Percentiles rank a stretch among this genome's conserved stretches.
Conservation (phyloP, 2,797 vertebrate genomes). For the Loris lydekkerianus region DNA sequence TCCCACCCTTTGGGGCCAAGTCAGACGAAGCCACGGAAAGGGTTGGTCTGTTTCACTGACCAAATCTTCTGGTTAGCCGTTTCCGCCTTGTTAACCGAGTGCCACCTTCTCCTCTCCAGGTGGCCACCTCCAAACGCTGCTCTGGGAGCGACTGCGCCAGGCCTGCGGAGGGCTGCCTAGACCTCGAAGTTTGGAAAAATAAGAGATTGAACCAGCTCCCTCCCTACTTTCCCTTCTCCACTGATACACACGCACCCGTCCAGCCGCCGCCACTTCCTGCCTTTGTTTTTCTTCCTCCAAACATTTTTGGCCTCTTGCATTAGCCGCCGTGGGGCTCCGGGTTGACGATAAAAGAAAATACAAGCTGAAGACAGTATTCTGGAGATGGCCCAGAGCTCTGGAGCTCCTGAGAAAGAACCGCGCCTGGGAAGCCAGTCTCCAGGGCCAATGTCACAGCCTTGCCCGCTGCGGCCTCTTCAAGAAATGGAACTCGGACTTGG, state of each 20-base stretch:
- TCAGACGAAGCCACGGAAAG: slow-evolving; percentile 54
- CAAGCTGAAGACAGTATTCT: slow-evolving; percentile 65
- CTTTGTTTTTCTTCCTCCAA: slow-evolving; percentile 89
- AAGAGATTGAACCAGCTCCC: slow-evolving; percentile 81
- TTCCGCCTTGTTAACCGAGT: slow-evolving; percentile 27
- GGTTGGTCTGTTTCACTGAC: slow-evolving; percentile 65
- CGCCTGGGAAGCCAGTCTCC: slow-evolving; percentile 53
- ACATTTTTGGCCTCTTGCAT: slow-evolving; percentile 82
- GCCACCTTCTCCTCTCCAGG: slow-evolving; percentile 43
- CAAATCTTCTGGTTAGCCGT: slow-evolving; percentile 67
- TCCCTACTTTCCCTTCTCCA: slow-evolving; percentile 82
- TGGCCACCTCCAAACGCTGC: slow-evolving; percentile 71
- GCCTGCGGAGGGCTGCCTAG: slow-evolving; percentile 61
- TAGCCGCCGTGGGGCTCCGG: slow-evolving; percentile 66
- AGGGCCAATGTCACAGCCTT: slow-evolving; percentile 74
- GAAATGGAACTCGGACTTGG: slow-evolving; percentile 74
- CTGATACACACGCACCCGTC: slow-evolving; percentile 86
- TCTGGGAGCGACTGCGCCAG: not conserved
- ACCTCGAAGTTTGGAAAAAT: slow-evolving; percentile 86
- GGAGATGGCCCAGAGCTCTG: slow-evolving; percentile 54
- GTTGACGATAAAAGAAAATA: slow-evolving; percentile 78
- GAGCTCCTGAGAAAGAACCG: slow-evolving; percentile 73
- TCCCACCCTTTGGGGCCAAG: slow-evolving; percentile 48
- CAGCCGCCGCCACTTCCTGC: slow-evolving; percentile 83
- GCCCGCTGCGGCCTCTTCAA: slow-evolving; percentile 20